phyloP scores from a whole-genome alignment of 2,113 vertebrate species.

The Brachypteracias leptosomus region DNA sequence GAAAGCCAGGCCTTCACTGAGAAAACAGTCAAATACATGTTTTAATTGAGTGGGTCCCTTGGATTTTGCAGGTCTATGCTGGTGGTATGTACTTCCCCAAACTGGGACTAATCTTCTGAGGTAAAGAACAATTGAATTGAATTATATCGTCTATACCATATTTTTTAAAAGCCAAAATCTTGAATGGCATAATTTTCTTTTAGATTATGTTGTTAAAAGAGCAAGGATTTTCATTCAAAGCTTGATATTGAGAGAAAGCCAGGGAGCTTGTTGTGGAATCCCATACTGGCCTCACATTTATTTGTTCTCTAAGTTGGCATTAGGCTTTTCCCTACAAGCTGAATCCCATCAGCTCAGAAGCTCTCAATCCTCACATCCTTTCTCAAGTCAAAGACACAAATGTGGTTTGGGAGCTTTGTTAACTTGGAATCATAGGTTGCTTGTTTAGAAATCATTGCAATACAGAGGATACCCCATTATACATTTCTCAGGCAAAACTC shows the following conservation, averaged over 20 bases:
- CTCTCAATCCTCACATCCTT: neutral
- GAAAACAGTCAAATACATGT: neutral
- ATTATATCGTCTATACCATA: neutral
- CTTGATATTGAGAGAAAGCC: neutral
- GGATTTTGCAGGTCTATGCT: neutral
- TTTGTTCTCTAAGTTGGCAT: neutral
- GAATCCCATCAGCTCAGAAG: neutral
- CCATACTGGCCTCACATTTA: neutral
- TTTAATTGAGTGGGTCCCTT: neutral
- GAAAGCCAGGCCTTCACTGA: neutral
- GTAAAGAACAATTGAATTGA: neutral
- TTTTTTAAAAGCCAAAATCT: neutral
- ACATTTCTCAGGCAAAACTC: neutral
- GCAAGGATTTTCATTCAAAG: neutral
- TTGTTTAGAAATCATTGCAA: neutral
- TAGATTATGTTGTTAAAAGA: neutral
- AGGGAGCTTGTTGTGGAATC: neutral
- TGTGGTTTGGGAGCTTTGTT: neutral
- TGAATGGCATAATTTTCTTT: neutral
- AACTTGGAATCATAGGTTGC: neutral
- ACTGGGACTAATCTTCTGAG: neutral
- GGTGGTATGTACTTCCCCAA: neutral
- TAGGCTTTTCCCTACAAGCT: neutral
- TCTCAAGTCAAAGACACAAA: neutral
- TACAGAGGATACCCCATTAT: neutral